Base-by-base conservation (phyloP, 2,113 vertebrate genomes). In the Tyto alba region DNA sequence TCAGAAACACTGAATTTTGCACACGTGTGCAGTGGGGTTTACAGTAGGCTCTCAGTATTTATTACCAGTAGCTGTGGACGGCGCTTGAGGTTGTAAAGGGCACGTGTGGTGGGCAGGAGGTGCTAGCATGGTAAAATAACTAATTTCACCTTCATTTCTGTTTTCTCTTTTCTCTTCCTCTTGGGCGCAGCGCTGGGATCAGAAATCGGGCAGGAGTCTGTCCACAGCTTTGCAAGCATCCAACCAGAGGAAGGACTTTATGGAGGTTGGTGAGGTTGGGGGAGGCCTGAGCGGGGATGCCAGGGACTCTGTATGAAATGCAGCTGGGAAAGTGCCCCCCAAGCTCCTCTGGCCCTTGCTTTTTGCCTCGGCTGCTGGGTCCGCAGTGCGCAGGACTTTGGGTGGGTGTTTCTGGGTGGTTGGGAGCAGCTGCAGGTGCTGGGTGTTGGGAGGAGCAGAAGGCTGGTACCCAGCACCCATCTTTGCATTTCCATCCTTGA, bases 161-260 rank as follows among this genome's bases (percentile, higher is more conserved):
- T 93, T 52, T 93, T 32, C 36, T 57, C 22, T 71, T 59, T 43
- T 40, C 40, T 14, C 27, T 43, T 84, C 48, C 45, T 34, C 19
- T 30, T 52, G 82, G 64, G 40, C 47, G 20, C 95, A 99, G 99
- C 99, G 98, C 97, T 99, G 99, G 99, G 99, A 99, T 98, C 99
- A 99, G 98, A 99, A 99, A 94, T 99, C 98, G 0, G 98, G 98
- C 76, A 98, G 99, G 95, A 98, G 98, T 76, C 97, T 99, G 81
- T 99, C 99, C 8, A 97, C 98, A 20, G 98, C 99, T 91, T 98
- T 99, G 90, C 99, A 99, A 93, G 98, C 98, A 13, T 99, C 99
- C 76, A 99, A 96, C 96, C 99, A 99, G 97, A 99, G 99, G 92
- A 99, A 99, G 95, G 99, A 99, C 98, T 99, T 99, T 92, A 99